A percentile compares a stretch with the other conserved stretches of the same genome.
These are phyloP conservation scores for Hydrozoanthus tunicans DNA, from an alignment of 64 coral and sea anemone genomes.

Conservation along the genomic window DNA sequence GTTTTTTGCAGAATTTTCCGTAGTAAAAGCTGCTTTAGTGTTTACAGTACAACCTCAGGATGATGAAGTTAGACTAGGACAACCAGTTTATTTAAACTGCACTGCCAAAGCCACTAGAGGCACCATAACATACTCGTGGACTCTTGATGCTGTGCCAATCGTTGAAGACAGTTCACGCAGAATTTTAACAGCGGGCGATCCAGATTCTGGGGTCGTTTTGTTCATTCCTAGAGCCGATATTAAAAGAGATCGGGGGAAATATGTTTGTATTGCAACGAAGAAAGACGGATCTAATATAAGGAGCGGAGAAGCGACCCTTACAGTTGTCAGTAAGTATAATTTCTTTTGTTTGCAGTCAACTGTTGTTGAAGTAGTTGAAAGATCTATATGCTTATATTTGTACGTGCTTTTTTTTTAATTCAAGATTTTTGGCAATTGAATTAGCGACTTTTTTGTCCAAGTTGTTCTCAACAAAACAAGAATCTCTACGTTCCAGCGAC, in stretches of 20 bases:
- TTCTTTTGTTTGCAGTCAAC: neutral
- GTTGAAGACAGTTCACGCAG: neutral
- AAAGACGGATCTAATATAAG: neutral
- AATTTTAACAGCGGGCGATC: neutral
- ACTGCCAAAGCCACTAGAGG: neutral
- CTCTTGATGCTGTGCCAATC: neutral
- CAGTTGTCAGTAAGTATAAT: conserved; percentile 48
- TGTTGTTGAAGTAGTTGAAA: neutral
- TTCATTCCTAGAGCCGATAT: conserved; percentile 22
- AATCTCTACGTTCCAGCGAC: neutral
- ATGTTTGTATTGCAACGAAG: conserved; percentile 21
- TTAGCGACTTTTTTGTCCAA: neutral
- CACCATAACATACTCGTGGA: neutral
- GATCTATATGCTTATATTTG: neutral
- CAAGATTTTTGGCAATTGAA: neutral
- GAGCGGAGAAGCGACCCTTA: neutral
- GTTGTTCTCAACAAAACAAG: neutral
- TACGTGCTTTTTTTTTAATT: too few relatives aligned
- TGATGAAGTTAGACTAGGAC: neutral
- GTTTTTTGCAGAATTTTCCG: conserved; percentile 29
- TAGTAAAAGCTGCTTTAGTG: neutral
- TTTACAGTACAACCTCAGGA: conserved; percentile 13
- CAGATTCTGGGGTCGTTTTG: neutral
- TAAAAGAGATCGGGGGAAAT: conserved; percentile 46
- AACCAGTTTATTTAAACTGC: conserved; percentile 33